A percentile compares a stretch with the other conserved stretches of the same genome.
phyloP scores from a whole-genome alignment of 2,797 vertebrate species.

The Balearica regulorum region DNA sequence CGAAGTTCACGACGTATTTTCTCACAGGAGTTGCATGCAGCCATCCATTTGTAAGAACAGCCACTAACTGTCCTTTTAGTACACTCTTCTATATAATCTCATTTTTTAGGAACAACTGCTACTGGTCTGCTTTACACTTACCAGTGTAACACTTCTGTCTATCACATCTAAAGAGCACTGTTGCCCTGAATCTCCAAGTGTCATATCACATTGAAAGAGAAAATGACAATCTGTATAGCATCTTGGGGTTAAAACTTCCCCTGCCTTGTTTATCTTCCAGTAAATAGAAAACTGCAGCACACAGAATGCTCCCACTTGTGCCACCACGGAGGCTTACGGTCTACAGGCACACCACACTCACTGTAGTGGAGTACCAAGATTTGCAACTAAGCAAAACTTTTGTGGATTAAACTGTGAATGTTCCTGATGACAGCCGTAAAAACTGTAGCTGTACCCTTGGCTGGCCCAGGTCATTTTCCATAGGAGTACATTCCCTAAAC shows the following conservation, averaged over 20 bases:
- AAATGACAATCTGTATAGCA: not conserved
- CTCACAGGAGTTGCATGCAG: not conserved
- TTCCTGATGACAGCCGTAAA: not conserved
- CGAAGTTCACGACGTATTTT: not conserved
- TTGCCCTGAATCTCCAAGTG: not conserved
- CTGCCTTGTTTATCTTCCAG: not conserved
- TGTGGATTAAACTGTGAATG: not conserved
- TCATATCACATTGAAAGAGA: not conserved
- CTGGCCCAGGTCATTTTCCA: not conserved
- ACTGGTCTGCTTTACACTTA: not conserved
- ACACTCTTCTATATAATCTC: not conserved
- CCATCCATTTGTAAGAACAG: conserved; percentile 26
- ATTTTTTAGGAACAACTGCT: not conserved
- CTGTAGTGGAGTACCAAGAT: not conserved
- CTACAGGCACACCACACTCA: not conserved
- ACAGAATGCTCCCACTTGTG: not conserved
- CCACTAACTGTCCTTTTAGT: conserved; percentile 12
- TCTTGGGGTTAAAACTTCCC: not conserved
- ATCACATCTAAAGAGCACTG: not conserved
- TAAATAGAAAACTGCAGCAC: not conserved
- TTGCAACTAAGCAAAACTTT: not conserved
- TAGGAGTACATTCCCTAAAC: not conserved
- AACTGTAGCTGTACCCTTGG: not conserved
- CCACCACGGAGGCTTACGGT: fast-evolving
- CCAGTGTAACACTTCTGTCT: not conserved